phyloP scores from a whole-genome alignment of 2,797 vertebrate species.

The Hozukius guyotensis region DNA sequence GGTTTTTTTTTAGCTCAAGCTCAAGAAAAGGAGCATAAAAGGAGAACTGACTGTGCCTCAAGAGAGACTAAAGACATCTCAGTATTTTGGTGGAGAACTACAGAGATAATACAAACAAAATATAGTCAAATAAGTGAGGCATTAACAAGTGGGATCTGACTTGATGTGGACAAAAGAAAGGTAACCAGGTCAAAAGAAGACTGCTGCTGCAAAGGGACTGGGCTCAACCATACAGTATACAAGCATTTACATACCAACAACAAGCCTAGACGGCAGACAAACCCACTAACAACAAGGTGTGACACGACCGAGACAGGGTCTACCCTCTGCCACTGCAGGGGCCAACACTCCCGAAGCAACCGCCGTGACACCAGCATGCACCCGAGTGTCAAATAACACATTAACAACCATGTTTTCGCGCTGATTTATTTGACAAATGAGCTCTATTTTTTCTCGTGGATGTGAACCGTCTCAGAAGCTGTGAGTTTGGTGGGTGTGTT shows the following conservation, averaged over 20 bases:
- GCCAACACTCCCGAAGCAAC: constrained; percentile 21
- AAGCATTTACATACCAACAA: constrained; percentile 81
- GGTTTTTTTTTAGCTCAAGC: background rate
- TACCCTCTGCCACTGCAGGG: constrained; percentile 43
- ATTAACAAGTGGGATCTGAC: background rate
- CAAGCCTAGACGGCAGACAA: constrained; percentile 79
- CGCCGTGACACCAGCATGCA: constrained; percentile 38
- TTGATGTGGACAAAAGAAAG: constrained; percentile 23
- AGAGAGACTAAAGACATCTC: background rate
- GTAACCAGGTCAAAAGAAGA: constrained; percentile 19
- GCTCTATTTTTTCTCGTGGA: constrained; percentile 7
- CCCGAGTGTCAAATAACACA: constrained; percentile 42
- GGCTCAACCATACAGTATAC: constrained; percentile 35
- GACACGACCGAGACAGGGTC: constrained; percentile 61
- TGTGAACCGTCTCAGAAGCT: constrained; percentile 10
- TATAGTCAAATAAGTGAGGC: background rate
- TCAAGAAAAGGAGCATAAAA: background rate
- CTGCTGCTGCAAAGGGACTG: constrained; percentile 32
- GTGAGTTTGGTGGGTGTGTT: constrained; percentile 18
- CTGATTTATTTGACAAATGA: constrained; percentile 16
- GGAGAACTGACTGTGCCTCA: background rate
- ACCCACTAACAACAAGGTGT: constrained; percentile 75
- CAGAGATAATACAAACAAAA: constrained; percentile 4
- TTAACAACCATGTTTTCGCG: constrained; percentile 28
- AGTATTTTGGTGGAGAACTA: background rate